Base-by-base conservation (phyloP, 2,888 invertebrate species). In the Lasioglossum vierecki region DNA sequence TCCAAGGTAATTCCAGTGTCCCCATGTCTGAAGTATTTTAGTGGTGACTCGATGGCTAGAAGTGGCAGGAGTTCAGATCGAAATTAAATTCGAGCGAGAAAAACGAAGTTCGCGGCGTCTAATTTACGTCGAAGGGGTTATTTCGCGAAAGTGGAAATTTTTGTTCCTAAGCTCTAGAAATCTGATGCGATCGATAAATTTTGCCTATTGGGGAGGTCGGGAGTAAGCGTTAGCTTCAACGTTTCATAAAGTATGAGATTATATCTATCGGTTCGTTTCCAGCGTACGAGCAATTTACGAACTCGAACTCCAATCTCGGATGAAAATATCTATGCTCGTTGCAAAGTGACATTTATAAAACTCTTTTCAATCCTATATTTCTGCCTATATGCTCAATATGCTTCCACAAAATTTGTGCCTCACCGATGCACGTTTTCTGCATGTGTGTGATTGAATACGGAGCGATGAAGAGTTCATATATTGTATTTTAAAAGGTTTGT, bases 201-300 rank as follows among this genome's bases (percentile, higher is more conserved):
- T 63, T 6, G 46, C 46, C 26, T 49, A 35, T n/a, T 46, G 63
- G 39, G 15, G 18, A 70, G 70, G 5, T 80, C 53, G 70, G 66
- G 44, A 8, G 53, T 63, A 22, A 66, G 57, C 68, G 76, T 26
- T 22, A 49, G 11, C 30, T 35, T 66, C 46, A 44, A 44, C 49
- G 63, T 70, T 68, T 46, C 68, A 76, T 80, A 70, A 80, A 80
- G 49, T 76, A 76, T 49, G 57, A 70, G 68, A 79, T 79, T 73
- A 46, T 57, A 76, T 76, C 73, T 76, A 70, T 80, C 57, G 30
- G 57, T 70, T 44, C 70, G 68, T 18, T 80, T 70, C 44, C 22
- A 66, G 57, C 68, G 57, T 8, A 22, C 60, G 22, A 76, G 44
- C 63, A 63, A 60, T 75, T 60, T 76, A 63, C 76, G 57, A 39